Conservation (phyloP, 2,797 vertebrate genomes). For the Lophius americanus region DNA sequence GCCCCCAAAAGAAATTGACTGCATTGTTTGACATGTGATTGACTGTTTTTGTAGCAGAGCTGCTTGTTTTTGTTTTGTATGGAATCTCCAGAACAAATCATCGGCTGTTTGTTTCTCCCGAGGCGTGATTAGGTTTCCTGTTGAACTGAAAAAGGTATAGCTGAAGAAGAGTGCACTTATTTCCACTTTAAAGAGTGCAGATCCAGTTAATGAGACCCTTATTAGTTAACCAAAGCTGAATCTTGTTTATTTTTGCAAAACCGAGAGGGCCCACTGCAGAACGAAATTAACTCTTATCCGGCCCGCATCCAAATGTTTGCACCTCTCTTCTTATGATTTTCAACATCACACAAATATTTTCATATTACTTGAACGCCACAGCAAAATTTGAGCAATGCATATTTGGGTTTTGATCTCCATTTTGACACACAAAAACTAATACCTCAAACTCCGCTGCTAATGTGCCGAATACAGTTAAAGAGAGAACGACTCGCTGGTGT, state of each 20-base stretch:
- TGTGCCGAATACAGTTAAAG: slow-evolving; percentile 77
- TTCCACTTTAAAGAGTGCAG: slow-evolving; percentile 80
- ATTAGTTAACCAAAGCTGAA: slow-evolving; percentile 95
- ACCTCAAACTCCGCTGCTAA: slow-evolving; percentile 96
- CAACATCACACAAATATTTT: slow-evolving; percentile 70
- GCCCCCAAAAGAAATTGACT: slow-evolving; percentile 56
- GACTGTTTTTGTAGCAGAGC: slow-evolving; percentile 67
- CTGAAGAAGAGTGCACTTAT: slow-evolving; percentile 93
- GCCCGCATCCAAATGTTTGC: slow-evolving; percentile 84
- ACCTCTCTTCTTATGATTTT: slow-evolving; percentile 81
- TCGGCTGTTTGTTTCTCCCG: slow-evolving; percentile 65
- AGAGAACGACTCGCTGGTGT: slow-evolving; percentile 56
- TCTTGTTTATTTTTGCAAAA: slow-evolving; percentile 73
- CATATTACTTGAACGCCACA: slow-evolving; percentile 72
- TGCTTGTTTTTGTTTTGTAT: slow-evolving; percentile 45
- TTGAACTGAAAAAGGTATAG: slow-evolving; percentile 69
- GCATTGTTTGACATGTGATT: slow-evolving; percentile 50
- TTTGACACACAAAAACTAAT: slow-evolving; percentile 96
- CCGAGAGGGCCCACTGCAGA: slow-evolving; percentile 61
- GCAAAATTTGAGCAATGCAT: slow-evolving; percentile 80
- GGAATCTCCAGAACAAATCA: slow-evolving; percentile 54
- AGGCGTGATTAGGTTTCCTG: slow-evolving; percentile 51
- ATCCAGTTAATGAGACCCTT: slow-evolving; percentile 81
- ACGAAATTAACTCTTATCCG: slow-evolving; percentile 77
- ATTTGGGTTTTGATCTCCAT: slow-evolving; percentile 96